phyloP scores from a whole-genome alignment of 1,140 invertebrate species.

The Pseudomyrmex flavicornis region DNA sequence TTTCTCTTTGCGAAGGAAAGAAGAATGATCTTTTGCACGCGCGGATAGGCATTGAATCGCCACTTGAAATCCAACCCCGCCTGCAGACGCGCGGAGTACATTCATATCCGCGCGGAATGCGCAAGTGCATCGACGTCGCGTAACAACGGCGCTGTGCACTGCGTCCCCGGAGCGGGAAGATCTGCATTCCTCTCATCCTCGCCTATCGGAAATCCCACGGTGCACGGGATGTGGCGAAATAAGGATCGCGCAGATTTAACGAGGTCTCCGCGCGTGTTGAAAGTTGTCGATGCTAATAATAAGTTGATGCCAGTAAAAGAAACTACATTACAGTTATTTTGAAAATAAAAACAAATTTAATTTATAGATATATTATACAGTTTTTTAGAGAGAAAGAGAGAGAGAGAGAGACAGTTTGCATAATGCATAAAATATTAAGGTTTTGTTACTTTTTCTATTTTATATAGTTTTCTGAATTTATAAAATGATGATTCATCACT shows the following conservation, averaged over 20 bases:
- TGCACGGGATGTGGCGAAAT: conserved; percentile 22
- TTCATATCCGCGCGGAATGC: conserved; percentile 57
- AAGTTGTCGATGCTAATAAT: background rate
- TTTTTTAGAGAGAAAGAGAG: too few relatives aligned
- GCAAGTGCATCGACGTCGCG: conserved; percentile 19
- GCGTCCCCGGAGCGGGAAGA: conserved; percentile 13
- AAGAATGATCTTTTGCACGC: conserved; percentile 38
- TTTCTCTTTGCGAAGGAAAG: background rate
- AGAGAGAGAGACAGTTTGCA: background rate
- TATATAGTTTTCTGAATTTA: too few relatives aligned
- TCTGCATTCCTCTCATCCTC: conserved; percentile 64
- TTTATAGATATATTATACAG: background rate
- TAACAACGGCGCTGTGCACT: conserved; percentile 13
- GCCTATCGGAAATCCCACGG: conserved; percentile 63
- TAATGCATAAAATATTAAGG: too few relatives aligned
- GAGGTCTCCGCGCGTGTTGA: background rate
- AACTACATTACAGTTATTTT: background rate
- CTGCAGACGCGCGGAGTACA: conserved; percentile 31
- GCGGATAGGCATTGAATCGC: conserved; percentile 61
- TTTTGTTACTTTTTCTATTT: too few relatives aligned
- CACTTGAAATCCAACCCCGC: conserved; percentile 45
- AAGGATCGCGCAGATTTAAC: conserved; percentile 25
- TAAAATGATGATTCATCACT: too few relatives aligned
- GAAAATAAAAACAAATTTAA: background rate
- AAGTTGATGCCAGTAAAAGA: background rate